Base-by-base conservation (phyloP, 1,140 invertebrate species). In the Drosophila kikkawai region DNA sequence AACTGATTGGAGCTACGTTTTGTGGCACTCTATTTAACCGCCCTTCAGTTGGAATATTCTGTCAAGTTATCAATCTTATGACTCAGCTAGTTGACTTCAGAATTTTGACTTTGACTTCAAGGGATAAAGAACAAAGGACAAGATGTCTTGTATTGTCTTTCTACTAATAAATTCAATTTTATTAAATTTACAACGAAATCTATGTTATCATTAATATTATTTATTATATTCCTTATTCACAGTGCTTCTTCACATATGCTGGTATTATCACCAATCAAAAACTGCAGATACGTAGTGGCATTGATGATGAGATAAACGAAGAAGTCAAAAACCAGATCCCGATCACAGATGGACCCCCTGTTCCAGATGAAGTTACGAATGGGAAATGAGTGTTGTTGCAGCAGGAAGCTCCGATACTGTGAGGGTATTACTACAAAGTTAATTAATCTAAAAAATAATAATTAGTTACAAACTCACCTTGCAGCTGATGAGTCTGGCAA, bases 361-460 rank as follows among this genome's bases (percentile, higher is more conserved):
- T 74, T 74, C 70, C 70, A 74, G 2, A 74, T 71, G 2, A 53
- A 61, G 32, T 60, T 74, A 12, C 70, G 37, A 22, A 74, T 29
- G 22, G 70, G 66, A 17, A 37, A 15, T 0, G 67, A 45, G 13
- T 15, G 70, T 15, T 44, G n/a, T 41, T 74, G 70, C 15, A 70
- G 36, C 22, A 44, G 8, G 9, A 71, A 37, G 34, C 22, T 36
- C 6, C 39, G 55, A 4, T 32, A 19, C 70, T 74, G 9, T 2
- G 5, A 45, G 17, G 11, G 4, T 17, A 17, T 12, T 1, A 13
- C 6, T 7, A 3, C 0, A 26, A 26, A 37, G 0, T 17, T 9
- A n/a, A 13, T 13, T 5, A 4, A 17, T 4, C 9, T 11, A 12
- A n/a, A 17, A 41, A 34, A n/a, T 2, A 34, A 7, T 15, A 1